Evolutionary conservation across 2,113 vertebrate species (phyloP), one percentile per base, ranked within the genome.

Genomic region (Chelonoidis abingdonii): DNA sequence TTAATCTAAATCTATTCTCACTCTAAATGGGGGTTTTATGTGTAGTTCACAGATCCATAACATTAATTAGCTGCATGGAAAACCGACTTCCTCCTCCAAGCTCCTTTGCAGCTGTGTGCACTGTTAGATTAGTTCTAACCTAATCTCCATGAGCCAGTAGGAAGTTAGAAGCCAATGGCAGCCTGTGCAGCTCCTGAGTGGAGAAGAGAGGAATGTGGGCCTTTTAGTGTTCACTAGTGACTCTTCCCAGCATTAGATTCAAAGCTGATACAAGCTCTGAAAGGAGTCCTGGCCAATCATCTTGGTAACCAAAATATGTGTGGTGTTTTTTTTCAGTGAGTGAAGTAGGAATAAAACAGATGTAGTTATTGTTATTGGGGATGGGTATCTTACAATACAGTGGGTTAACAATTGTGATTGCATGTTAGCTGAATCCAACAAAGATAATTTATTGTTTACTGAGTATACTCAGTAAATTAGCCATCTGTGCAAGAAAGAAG

Each of bases 391-490:
- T 84, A 35, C 8, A 8, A 56, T 22, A 17, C 3, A 84, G 27
- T 57, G 38, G 86, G 35, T 29, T 81, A 65, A 79, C 69, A 0
- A 0, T n/a, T 27, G 16, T 0, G 29, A 0, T 25, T 31, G 21
- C 11, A n/a, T 87, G 13, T 80, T 49, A 62, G 16, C 49, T 62
- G 31, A 16, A 6, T 1, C 8, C 0, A 0, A 38, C 35, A 47
- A 13, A 75, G n/a, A 87, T 44, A 38, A 75, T 75, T 76, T 25
- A 44, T 76, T 22, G 24, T 44, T 76, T 38, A 25, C 21, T 25
- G 38, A 11, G 2, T 25, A 21, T 44, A 76, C 72, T 44, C 10
- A 8, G 62, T 69, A 76, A 76, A 76, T 76, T 38, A 21, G 72
- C 72, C 38, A 44, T 76, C n/a, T 25, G 38, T 41, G 38, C 72